Evolutionary conservation across 2,113 vertebrate species (phyloP).

Genomic region (Myxocyprinus asiaticus): DNA sequence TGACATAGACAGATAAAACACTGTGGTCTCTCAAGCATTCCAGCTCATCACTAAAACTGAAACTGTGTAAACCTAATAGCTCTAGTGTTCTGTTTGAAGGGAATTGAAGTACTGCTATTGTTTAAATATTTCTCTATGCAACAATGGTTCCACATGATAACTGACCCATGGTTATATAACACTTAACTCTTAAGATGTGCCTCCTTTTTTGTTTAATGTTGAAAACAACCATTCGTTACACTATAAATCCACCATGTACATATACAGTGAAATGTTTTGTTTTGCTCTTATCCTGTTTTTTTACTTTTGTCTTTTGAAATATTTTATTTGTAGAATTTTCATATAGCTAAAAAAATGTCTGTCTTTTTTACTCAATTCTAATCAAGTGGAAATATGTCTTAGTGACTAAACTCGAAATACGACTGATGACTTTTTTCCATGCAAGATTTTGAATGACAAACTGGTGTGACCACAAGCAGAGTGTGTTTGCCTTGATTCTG

Average conservation of each 20-base stretch:
- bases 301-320: no score
- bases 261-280: not conserved
- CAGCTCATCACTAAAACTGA: not conserved
- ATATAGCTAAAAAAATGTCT: no score
- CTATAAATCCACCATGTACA: constrained; percentile 31
- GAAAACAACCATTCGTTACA: constrained; percentile 46
- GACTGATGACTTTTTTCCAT: no score
- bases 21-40: constrained; percentile 20
- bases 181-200: not conserved
- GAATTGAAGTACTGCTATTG: constrained; percentile 6
- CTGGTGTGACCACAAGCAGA: no score
- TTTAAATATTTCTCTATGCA: constrained; percentile 46
- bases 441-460: no score
- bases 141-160: constrained; percentile 24
- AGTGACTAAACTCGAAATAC: no score
- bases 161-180: not conserved
- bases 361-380: no score
- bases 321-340: no score
- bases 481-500: no score
- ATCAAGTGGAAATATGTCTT: no score
- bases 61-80: constrained; percentile 10
- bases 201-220: no score
- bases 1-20: not conserved
- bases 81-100: constrained; percentile 29
- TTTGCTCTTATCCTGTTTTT: no score